Base-by-base conservation (phyloP, 2,797 vertebrate genomes). In the Dermochelys coriacea region DNA sequence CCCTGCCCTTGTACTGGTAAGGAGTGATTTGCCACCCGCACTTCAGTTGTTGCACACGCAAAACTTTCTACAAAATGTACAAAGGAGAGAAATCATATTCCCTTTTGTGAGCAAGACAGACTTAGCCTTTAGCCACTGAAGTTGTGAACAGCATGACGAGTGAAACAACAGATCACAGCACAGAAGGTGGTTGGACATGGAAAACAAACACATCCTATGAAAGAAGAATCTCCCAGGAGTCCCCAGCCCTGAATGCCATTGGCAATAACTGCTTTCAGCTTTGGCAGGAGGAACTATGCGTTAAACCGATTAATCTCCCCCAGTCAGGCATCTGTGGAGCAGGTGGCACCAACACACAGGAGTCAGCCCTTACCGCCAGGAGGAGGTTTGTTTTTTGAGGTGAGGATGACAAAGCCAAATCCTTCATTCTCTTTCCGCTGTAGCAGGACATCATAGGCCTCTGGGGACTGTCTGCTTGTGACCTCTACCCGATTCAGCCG, bases 401-500 rank as follows among this genome's bases (percentile, higher is more conserved):
- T 99, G 94, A 99, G 99, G 96, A 99, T 99, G 95, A 99, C 99
- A 1, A 99, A 99, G 68, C 99, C 99, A 57, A 99, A 99, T 21
- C 99, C 99, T 96, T 99, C 99, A 1, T 98, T 99, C 97, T 99
- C 99, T 94, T 98, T 99, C 82, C 99, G 98, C 87, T 99, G 99
- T 95, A 99, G 98, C 41, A 98, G 97, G 77, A 99, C 98, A 4
- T 99, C 99, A 0, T 99, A 99, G 87, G 98, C 97, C 92, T 99
- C 99, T 0, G 97, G 78, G 29, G 54, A 95, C 55, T 97, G 87
- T 12, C 81, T 98, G 97, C 61, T 95, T 1, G 97, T 93, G n/a
- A 92, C 88, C 16, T 99, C 99, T 0, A 52, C 89, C 2, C 97
- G 97, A 86, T 93, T 97, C 61, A 94, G 95, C 50, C 97, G 98